phyloP scores from a whole-genome alignment of 2,113 vertebrate genomes.

The Laticauda laticaudata region DNA sequence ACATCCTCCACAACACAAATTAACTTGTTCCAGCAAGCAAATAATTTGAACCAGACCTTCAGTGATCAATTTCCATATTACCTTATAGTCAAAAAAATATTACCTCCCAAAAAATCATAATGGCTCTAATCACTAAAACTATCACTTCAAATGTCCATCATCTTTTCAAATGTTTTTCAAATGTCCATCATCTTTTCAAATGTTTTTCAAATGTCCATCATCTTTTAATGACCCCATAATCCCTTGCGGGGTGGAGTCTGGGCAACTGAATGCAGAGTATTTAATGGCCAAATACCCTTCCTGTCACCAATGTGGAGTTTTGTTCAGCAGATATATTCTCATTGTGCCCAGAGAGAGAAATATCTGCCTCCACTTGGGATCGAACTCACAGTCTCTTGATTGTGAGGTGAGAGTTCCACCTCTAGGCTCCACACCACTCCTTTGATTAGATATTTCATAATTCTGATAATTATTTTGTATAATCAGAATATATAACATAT shows the following conservation, averaged over 20 bases:
- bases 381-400: too few species aligned
- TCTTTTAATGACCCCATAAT: too few species aligned
- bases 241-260: too few species aligned
- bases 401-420: too few species aligned
- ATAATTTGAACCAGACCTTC: background rate
- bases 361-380: too few species aligned
- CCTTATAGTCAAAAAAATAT: background rate
- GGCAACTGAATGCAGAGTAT: too few species aligned
- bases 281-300: too few species aligned
- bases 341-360: too few species aligned
- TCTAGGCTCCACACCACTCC: too few species aligned
- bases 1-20: background rate
- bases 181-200: background rate
- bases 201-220: background rate
- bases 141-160: background rate
- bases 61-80: background rate
- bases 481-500: background rate
- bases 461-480: background rate
- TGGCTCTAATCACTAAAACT: background rate
- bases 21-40: background rate
- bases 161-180: background rate
- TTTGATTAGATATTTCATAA: background rate
- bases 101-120: background rate
- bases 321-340: too few species aligned
- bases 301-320: too few species aligned